Base-by-base conservation (phyloP, 1,140 invertebrate genomes). In the Drosophila lini region DNA sequence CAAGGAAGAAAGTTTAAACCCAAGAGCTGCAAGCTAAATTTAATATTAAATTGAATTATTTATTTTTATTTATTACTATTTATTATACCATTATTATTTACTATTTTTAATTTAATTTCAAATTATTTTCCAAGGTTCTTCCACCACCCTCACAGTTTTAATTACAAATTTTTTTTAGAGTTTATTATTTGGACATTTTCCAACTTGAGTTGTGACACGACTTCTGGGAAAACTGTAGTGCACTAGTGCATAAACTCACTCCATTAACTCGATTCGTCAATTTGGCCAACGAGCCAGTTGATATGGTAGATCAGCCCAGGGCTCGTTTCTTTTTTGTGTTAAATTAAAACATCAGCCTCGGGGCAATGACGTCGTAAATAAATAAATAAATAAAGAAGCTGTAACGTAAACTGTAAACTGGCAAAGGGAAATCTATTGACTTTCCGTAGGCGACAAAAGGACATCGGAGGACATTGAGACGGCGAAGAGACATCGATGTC, bases 361-460 rank as follows among this genome's bases (percentile, higher is more conserved):
- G 57, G 74, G 74, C 74, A 76, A 76, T 77, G 73, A 77, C 74
- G 74, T 77, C 74, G 74, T 77, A 77, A 76, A 77, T 76, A 77
- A 76, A 76, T 76, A 76, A 76, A 73, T 59, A 74, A 74, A 75
- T 75, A 75, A 65, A 76, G 55, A 76, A 38, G 55, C 70, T 77
- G 62, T 16, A 75, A 41, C 42, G 62, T 59, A 52, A 73, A 58
- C 44, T 42, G 55, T 34, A 41, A 69, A 48, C 36, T 38, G 52
- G 52, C 52, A 25, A 15, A 52, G 62, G 55, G 65, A 76, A 59
- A 31, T 68, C 74, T 76, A 77, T 77, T 77, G 74, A 77, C 74
- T 77, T 55, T 62, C 47, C 57, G 36, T 45, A 60, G 71, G 73
- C 71, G 73, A 75, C 71, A 65, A 75, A 75, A 75, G 60, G 71